Percentiles rank a stretch among this genome's conserved stretches.
phyloP scores from a whole-genome alignment of 2,113 vertebrate species.

The Synchiropus splendidus region DNA sequence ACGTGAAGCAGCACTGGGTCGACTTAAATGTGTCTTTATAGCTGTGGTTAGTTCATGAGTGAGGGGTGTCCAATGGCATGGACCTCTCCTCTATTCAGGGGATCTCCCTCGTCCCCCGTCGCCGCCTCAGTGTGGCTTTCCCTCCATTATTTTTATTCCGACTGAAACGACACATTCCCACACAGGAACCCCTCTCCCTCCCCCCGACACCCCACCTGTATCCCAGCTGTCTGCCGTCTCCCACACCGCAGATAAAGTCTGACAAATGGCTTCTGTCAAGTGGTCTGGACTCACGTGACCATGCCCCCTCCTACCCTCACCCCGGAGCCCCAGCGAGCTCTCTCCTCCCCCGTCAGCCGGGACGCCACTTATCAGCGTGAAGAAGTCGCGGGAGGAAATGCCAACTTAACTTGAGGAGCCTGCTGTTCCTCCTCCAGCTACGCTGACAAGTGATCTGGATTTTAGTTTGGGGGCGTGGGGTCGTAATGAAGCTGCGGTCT shows the following conservation, averaged over 20 bases:
- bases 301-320: slow-evolving; percentile 29
- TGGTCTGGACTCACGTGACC: slow-evolving; percentile 40
- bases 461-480: too few relatives aligned
- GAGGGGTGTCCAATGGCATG: too few relatives aligned
- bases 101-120: slow-evolving; percentile 13
- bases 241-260: slow-evolving; percentile 52
- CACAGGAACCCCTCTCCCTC: slow-evolving; percentile 23
- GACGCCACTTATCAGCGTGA: slow-evolving; percentile 60
- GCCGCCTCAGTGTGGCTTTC: slow-evolving; percentile 24
- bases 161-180: slow-evolving; percentile 46
- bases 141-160: slow-evolving; percentile 21
- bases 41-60: too few relatives aligned
- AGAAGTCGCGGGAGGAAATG: slow-evolving; percentile 71
- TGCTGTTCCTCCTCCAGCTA: slow-evolving; percentile 45
- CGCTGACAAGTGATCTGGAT: slow-evolving; percentile 29
- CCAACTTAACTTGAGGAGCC: slow-evolving; percentile 60
- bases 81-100: slow-evolving; percentile 2
- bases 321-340: slow-evolving; percentile 9
- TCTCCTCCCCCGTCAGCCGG: slow-evolving; percentile 17
- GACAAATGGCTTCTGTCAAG: slow-evolving; percentile 48
- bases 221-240: slow-evolving; percentile 20
- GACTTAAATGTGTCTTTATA: too few relatives aligned
- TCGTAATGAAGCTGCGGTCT: too few relatives aligned
- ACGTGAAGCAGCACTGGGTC: too few relatives aligned
- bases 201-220: slow-evolving; percentile 2